Conservation (phyloP, 2,113 vertebrate genomes). For the Rhea pennata region DNA sequence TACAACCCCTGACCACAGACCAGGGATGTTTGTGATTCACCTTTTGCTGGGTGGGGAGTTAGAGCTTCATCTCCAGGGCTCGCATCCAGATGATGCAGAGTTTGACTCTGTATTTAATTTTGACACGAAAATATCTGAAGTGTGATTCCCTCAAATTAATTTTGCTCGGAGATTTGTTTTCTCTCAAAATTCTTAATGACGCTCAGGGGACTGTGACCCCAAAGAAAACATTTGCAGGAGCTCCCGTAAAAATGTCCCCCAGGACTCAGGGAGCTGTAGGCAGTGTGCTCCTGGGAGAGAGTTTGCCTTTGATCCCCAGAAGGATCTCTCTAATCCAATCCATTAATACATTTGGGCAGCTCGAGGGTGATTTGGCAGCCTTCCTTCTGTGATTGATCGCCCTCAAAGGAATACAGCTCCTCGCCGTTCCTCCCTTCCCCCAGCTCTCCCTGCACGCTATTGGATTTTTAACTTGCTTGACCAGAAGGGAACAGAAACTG, state of each 20-base stretch:
- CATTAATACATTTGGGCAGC: constrained; percentile 58
- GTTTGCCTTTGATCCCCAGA: constrained; percentile 57
- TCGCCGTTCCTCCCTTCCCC: neutral
- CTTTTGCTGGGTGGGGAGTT: neutral
- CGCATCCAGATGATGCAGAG: neutral
- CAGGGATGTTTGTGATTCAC: neutral
- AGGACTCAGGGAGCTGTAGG: neutral
- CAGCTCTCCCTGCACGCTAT: neutral
- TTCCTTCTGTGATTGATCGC: constrained; percentile 43
- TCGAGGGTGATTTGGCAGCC: constrained; percentile 25
- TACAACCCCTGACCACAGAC: neutral
- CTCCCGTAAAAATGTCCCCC: neutral
- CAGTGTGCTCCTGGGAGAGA: neutral
- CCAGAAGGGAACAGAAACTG: constrained; percentile 40
- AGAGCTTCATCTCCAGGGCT: neutral
- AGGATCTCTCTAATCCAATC: constrained; percentile 67
- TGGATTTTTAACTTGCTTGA: constrained; percentile 55
- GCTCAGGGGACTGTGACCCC: neutral
- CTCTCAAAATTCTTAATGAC: constrained; percentile 14
- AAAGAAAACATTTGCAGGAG: neutral
- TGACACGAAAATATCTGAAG: accelerated
- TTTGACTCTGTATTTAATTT: neutral
- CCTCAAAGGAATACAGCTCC: constrained; percentile 40
- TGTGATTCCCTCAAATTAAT: neutral
- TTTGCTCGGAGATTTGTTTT: neutral